Evolutionary conservation across 2,113 vertebrate species (phyloP).

Genomic region (Semnornis frantzii): DNA sequence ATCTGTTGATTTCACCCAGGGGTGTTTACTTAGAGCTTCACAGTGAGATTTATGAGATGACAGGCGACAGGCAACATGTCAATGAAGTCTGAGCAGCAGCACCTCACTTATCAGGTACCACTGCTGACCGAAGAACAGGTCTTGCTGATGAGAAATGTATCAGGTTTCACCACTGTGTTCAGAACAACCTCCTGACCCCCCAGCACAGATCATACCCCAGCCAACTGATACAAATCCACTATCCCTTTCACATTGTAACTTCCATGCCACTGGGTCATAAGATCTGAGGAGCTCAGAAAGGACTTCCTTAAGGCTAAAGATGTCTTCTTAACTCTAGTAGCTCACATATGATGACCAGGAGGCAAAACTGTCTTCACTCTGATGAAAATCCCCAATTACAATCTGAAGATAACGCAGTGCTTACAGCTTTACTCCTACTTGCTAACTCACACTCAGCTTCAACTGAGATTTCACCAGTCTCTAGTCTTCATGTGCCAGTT

Average conservation of each 20-base stretch:
- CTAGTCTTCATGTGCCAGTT: neutral
- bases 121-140: neutral
- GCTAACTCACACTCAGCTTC: neutral
- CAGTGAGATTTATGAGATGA: neutral
- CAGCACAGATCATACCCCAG: neutral
- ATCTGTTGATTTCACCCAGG: conserved; percentile 32
- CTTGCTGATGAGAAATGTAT: neutral
- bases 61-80: neutral
- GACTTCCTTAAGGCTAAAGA: neutral
- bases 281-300: neutral
- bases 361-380: neutral
- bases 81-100: neutral
- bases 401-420: too few species aligned
- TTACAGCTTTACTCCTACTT: neutral
- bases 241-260: neutral
- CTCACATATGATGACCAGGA: neutral
- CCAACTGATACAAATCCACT: neutral
- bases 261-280: neutral
- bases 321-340: neutral
- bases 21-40: conserved; percentile 31
- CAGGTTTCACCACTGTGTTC: neutral
- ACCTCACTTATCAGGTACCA: neutral
- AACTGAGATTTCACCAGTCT: neutral
- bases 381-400: too few species aligned
- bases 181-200: neutral